Evolutionary conservation across 2,797 vertebrate genomes (phyloP).

Genomic region (Diceros bicornis): DNA sequence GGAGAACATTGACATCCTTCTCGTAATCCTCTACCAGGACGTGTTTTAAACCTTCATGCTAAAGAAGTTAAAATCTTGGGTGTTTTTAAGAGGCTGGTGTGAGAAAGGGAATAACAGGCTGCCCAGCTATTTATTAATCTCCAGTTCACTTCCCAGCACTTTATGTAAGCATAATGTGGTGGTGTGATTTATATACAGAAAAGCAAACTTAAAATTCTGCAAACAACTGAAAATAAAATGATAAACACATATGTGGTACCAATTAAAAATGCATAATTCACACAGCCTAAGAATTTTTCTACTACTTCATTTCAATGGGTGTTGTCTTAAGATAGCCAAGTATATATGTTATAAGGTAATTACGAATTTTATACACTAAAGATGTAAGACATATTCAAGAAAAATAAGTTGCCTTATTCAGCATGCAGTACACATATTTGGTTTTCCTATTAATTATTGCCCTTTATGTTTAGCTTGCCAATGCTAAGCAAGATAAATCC

Average conservation of each 20-base stretch:
- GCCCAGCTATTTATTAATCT: background rate
- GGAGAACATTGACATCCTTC: background rate
- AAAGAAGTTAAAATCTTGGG: background rate
- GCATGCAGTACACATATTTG: constrained; percentile 27
- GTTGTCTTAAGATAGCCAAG: background rate
- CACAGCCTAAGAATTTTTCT: background rate
- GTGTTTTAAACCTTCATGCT: background rate
- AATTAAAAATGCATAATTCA: constrained; percentile 39
- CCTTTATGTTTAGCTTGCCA: constrained; percentile 45
- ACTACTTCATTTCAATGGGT: background rate
- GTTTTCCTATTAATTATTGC: constrained; percentile 60
- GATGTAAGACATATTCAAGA: background rate
- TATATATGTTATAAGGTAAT: background rate
- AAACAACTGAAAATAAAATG: constrained; percentile 47
- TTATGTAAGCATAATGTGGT: background rate
- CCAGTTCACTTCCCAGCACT: background rate
- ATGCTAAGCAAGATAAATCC: constrained; percentile 72
- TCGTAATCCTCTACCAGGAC: background rate
- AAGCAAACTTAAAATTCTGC: background rate
- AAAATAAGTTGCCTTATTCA: background rate
- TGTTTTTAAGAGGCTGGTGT: background rate
- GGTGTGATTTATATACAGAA: background rate
- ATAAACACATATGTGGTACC: background rate
- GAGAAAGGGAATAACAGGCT: background rate
- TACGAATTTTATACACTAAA: constrained; percentile 30